Percentiles rank a stretch among this genome's conserved stretches.
Conservation (phyloP, 1,140 invertebrate species). For the Drosophila biarmipes region DNA sequence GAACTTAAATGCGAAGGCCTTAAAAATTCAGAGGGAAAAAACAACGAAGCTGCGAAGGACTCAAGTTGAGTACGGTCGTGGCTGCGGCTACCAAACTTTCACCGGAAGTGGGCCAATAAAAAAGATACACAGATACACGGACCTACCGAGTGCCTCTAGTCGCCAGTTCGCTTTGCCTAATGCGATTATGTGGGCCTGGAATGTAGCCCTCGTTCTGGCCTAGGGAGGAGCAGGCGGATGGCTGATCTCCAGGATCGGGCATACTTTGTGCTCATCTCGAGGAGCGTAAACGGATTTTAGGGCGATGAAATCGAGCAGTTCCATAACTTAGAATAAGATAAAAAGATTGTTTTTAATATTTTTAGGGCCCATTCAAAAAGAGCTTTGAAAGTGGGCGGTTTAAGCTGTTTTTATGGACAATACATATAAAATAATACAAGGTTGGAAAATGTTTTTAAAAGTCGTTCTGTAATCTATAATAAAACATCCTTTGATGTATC, state of each 20-base stretch:
- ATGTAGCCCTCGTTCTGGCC: not conserved
- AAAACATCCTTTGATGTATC: too few species aligned
- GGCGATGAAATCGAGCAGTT: not conserved
- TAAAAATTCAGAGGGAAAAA: conserved; percentile 18
- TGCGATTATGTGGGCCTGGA: conserved; percentile 60
- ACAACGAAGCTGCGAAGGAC: conserved; percentile 3
- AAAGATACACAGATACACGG: conserved; percentile 10
- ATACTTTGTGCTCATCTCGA: not conserved
- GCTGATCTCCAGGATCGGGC: not conserved
- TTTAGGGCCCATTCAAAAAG: too few species aligned
- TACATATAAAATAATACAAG: too few species aligned
- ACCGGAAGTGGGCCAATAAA: conserved; percentile 36
- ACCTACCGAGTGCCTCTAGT: conserved; percentile 22
- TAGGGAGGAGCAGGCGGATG: conserved; percentile 4
- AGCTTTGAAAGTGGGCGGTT: too few species aligned
- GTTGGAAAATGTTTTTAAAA: too few species aligned
- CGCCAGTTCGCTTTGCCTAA: conserved; percentile 57
- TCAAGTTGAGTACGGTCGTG: conserved; percentile 37
- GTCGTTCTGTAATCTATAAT: too few species aligned
- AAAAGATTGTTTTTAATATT: too few species aligned
- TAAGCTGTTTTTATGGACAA: too few species aligned
- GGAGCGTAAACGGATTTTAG: not conserved
- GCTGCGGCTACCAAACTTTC: conserved; percentile 28
- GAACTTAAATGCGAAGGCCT: conserved; percentile 26
- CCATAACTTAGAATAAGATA: too few species aligned